Conservation (phyloP, 2,797 vertebrate genomes). For the Acanthis flammea region DNA sequence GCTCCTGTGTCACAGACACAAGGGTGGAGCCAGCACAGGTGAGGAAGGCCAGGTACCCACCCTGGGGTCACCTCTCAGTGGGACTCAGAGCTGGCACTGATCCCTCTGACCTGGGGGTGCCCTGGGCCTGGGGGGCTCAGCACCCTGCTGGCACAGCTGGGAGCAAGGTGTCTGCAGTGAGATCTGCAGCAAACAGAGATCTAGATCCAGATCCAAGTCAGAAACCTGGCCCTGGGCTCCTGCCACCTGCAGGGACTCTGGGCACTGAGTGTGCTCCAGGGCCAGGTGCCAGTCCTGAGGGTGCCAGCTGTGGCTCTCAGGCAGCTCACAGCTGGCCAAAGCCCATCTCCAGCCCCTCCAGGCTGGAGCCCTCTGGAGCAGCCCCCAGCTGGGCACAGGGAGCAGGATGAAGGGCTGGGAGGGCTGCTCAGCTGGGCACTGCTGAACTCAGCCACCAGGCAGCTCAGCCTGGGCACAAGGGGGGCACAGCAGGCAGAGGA, state of each 20-base stretch:
- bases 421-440: too few species aligned
- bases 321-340: too few species aligned
- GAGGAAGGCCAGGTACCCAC: neutral
- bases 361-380: too few species aligned
- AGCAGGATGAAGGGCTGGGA: too few species aligned
- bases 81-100: neutral
- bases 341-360: too few species aligned
- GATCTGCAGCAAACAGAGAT: neutral
- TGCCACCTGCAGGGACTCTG: neutral
- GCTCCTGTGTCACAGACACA: neutral
- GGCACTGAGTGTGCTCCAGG: too few species aligned
- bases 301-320: too few species aligned
- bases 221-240: neutral
- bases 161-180: neutral
- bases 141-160: accelerated
- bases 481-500: too few species aligned
- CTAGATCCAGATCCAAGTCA: neutral
- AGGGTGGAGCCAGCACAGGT: neutral
- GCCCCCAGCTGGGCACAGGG: too few species aligned
- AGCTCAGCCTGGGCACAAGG: too few species aligned
- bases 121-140: neutral
- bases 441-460: too few species aligned
- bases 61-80: neutral
- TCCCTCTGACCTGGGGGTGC: neutral
- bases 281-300: too few species aligned